phyloP scores from a whole-genome alignment of 2,888 invertebrate genomes.

The Girardia tigrina region DNA sequence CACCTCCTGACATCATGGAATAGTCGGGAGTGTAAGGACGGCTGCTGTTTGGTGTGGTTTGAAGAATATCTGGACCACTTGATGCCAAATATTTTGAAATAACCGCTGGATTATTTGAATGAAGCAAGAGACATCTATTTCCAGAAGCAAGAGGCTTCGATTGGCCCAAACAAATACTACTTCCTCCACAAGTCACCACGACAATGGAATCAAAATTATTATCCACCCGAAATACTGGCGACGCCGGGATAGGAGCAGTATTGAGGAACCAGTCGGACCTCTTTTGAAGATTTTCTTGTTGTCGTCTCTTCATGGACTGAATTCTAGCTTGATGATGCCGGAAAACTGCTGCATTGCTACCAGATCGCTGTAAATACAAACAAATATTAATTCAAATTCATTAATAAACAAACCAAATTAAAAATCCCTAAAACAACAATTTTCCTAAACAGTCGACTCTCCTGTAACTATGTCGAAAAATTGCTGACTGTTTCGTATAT shows the following conservation, averaged over 20 bases:
- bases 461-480: too few species aligned
- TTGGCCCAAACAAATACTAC: background rate
- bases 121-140: background rate
- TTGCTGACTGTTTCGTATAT: too few species aligned
- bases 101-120: background rate
- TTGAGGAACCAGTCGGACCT: constrained; percentile 9
- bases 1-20: background rate
- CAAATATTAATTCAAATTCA: too few species aligned
- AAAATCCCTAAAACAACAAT: too few species aligned
- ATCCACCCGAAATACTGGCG: background rate
- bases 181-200: background rate
- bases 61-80: background rate
- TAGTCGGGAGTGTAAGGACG: background rate
- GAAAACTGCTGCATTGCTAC: background rate
- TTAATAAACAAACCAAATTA: too few species aligned
- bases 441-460: too few species aligned
- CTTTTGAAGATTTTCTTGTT: constrained; percentile 9
- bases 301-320: constrained; percentile 15
- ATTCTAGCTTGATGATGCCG: background rate
- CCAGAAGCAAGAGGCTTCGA: background rate
- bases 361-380: background rate
- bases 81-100: background rate
- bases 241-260: background rate
- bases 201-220: constrained; percentile 17
- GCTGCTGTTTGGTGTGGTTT: background rate